Evolutionary conservation across 2,888 invertebrate species (phyloP).

Genomic region (Incurvaria masculella): DNA sequence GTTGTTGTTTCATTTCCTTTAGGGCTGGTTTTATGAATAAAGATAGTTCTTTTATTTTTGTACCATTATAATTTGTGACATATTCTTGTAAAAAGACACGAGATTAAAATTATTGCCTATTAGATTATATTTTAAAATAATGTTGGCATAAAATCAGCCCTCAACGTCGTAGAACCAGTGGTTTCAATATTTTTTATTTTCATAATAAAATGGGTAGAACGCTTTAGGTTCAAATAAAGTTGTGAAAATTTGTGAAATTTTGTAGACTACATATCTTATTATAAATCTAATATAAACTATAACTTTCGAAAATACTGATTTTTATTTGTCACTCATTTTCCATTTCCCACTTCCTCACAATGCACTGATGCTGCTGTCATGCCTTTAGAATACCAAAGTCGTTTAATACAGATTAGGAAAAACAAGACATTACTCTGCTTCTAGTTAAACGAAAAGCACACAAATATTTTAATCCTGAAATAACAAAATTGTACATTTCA

Average conservation of each 20-base stretch:
- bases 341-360: too few relatives aligned
- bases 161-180: conserved; percentile 48
- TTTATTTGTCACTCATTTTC: conserved; percentile 27
- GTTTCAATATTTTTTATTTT: conserved; percentile 54
- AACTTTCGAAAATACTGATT: conserved; percentile 44
- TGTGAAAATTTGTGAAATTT: conserved; percentile 59
- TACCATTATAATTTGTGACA: conserved; percentile 55
- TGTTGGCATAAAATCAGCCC: conserved; percentile 49
- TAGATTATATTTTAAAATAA: conserved; percentile 57
- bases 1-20: conserved; percentile 38
- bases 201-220: conserved; percentile 55
- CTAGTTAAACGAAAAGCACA: too few relatives aligned
- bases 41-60: conserved; percentile 56
- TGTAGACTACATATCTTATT: conserved; percentile 59
- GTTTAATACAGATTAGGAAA: too few relatives aligned
- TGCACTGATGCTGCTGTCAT: too few relatives aligned
- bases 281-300: conserved; percentile 59
- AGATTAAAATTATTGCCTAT: conserved; percentile 49
- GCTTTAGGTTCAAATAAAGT: conserved; percentile 58
- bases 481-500: too few relatives aligned
- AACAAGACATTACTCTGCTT: too few relatives aligned
- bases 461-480: too few relatives aligned
- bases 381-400: too few relatives aligned
- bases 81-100: conserved; percentile 48
- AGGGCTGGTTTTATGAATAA: conserved; percentile 47